Percentiles rank a stretch among this genome's conserved stretches.
Conservation (phyloP, 2,113 vertebrate species). For the Tiliqua scincoides region DNA sequence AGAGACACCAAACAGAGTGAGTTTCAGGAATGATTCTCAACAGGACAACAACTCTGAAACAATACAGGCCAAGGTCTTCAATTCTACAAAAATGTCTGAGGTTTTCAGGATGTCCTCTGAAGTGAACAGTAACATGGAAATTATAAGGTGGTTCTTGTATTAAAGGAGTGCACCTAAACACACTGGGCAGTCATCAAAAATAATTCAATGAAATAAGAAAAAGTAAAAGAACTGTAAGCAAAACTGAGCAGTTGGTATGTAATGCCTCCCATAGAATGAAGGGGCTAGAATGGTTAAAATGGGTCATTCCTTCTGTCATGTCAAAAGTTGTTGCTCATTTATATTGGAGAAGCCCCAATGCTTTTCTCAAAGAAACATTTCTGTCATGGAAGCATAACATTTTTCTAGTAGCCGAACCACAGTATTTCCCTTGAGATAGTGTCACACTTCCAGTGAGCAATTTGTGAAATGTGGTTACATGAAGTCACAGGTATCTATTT, state of each 20-base stretch:
- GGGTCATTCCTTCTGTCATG: too few relatives aligned
- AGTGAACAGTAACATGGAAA: neutral
- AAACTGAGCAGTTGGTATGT: neutral
- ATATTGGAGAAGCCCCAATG: neutral
- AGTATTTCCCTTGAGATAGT: neutral
- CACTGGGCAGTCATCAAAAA: neutral
- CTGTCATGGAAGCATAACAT: too few relatives aligned
- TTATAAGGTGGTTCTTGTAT: neutral
- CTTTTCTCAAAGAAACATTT: neutral
- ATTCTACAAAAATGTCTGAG: neutral
- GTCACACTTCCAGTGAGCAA: neutral
- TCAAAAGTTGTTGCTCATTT: neutral
- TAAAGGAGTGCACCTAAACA: neutral
- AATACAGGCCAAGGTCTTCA: constrained; percentile 24
- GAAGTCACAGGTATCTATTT: too few relatives aligned
- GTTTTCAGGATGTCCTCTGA: too few relatives aligned
- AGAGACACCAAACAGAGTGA: constrained; percentile 40
- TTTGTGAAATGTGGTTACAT: neutral
- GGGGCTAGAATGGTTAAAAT: neutral
- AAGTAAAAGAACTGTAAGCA: neutral
- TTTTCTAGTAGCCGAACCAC: neutral
- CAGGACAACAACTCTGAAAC: constrained; percentile 7
- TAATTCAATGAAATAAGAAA: neutral
- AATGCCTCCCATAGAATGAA: neutral
- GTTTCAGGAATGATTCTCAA: constrained; percentile 29